phyloP scores from a whole-genome alignment of 2,113 vertebrate genomes.

The Balaenoptera acutorostrata region DNA sequence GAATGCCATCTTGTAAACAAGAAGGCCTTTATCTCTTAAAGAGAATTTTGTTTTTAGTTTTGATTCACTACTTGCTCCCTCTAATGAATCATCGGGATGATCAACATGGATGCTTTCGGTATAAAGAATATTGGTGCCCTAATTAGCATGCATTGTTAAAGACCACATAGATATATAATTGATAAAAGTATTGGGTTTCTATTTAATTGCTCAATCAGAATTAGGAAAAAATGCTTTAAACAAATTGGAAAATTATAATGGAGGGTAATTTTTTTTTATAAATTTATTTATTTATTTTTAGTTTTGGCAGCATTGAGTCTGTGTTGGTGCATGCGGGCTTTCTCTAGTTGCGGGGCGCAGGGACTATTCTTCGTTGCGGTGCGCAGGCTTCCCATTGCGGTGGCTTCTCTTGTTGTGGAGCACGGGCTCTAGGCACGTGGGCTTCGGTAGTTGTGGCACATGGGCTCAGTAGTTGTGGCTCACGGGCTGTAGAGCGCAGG shows the following conservation, averaged over 20 bases:
- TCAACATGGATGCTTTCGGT: conserved; percentile 25
- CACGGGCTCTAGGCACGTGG: no score
- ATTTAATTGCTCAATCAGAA: conserved; percentile 38
- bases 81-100: conserved; percentile 46
- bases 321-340: no score
- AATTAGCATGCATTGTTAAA: not conserved
- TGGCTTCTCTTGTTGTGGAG: no score
- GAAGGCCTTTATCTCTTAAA: conserved; percentile 15
- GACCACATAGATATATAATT: not conserved
- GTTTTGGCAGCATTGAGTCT: no score
- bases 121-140: conserved; percentile 6
- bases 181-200: not conserved
- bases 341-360: no score
- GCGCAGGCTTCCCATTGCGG: no score
- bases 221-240: conserved; percentile 35
- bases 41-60: conserved; percentile 63
- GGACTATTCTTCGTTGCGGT: no score
- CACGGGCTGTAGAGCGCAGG: no score
- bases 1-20: conserved; percentile 33
- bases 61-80: conserved; percentile 52
- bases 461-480: no score
- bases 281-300: no score
- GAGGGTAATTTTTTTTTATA: not conserved
- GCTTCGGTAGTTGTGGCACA: no score
- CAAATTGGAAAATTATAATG: conserved; percentile 8